Evolutionary conservation across 37 sponge, comb jelly and placozoan species (phyloP).

Genomic region (Beroe forskalii): DNA sequence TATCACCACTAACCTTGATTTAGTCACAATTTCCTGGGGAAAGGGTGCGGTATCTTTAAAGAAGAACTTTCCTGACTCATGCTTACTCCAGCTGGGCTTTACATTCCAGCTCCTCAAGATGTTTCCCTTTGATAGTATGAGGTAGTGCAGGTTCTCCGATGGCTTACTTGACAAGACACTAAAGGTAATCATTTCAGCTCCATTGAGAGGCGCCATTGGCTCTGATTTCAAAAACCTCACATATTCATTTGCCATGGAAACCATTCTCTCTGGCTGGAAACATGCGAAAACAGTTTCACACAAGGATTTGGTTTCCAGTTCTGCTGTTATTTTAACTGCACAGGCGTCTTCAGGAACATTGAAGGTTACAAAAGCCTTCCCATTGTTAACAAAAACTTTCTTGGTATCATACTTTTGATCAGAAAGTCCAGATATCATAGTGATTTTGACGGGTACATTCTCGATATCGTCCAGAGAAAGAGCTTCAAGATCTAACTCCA

Average conservation of each 20-base stretch:
- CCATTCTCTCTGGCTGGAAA: conserved; percentile 47
- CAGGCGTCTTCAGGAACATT: conserved; percentile 41
- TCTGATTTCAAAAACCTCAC: background rate
- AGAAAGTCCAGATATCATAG: background rate
- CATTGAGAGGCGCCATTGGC: background rate
- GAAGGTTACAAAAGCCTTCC: conserved; percentile 14
- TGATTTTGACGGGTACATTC: background rate
- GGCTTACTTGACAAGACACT: background rate
- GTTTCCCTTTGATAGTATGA: background rate
- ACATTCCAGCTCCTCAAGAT: background rate
- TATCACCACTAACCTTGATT: background rate
- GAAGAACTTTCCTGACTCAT: background rate
- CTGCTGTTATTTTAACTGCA: conserved; percentile 22
- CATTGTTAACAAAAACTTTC: background rate
- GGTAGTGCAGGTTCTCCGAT: background rate
- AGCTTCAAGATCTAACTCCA: conserved; percentile 22
- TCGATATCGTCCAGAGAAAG: background rate
- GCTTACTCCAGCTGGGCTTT: background rate
- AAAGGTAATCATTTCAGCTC: background rate
- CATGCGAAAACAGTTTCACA: conserved; percentile 7
- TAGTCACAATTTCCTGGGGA: background rate
- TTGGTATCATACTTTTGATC: background rate
- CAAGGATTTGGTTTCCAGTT: background rate
- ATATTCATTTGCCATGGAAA: background rate
- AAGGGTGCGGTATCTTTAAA: background rate